Conservation (phyloP, 1,140 invertebrate species). For the Orchesella cincta region DNA sequence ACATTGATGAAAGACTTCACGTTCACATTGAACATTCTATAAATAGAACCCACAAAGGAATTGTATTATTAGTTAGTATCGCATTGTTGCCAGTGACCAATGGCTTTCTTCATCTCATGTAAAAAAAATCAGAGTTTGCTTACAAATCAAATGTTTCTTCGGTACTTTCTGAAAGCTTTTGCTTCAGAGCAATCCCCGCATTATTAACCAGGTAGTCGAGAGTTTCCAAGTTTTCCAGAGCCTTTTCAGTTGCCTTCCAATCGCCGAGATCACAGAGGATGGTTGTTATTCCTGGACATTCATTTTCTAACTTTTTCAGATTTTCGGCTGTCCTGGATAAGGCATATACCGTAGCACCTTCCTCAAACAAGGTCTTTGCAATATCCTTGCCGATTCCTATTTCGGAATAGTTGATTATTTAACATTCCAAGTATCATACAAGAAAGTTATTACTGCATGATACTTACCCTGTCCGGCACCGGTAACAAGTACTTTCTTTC, state of each 20-base stretch:
- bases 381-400: conserved; percentile 34
- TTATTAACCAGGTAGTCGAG: conserved; percentile 83
- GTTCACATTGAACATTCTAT: conserved; percentile 76
- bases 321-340: conserved; percentile 20
- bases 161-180: conserved; percentile 66
- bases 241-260: conserved; percentile 27
- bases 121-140: conserved; percentile 47
- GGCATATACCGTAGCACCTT: conserved; percentile 33
- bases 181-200: conserved; percentile 67
- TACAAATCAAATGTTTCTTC: conserved; percentile 72
- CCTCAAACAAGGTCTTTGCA: neutral
- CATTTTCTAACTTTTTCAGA: neutral
- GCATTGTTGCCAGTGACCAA: neutral
- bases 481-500: conserved; percentile 32
- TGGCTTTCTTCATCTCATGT: neutral
- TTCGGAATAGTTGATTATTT: neutral
- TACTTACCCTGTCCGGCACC: conserved; percentile 29
- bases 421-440: neutral
- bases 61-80: neutral
- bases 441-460: neutral
- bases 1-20: conserved; percentile 81
- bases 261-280: conserved; percentile 2
- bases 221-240: conserved; percentile 55
- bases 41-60: neutral
- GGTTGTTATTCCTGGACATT: conserved; percentile 15